Evolutionary conservation across 1,140 invertebrate species (phyloP).

Genomic region (Neodiprion pinetum): DNA sequence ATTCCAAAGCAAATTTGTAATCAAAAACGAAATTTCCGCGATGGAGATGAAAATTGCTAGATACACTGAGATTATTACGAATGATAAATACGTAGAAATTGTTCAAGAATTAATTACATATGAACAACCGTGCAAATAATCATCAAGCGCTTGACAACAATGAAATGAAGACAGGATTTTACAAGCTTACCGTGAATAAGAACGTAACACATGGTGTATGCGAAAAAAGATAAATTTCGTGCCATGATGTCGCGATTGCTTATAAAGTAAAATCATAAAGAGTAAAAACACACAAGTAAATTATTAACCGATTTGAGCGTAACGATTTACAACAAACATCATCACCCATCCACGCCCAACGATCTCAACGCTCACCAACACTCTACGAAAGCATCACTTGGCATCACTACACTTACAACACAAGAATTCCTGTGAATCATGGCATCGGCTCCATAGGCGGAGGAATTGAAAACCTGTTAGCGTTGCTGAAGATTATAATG

Average conservation of each 20-base stretch:
- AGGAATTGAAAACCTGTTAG: too few relatives aligned
- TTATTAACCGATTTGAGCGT: background rate
- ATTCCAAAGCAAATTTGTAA: too few relatives aligned
- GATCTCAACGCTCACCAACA: background rate
- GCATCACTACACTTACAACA: background rate
- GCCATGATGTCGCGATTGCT: background rate
- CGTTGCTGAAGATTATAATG: too few relatives aligned
- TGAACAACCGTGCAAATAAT: background rate
- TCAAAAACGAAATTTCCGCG: too few relatives aligned
- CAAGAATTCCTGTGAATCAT: background rate
- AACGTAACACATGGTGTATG: background rate
- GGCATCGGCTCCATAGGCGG: background rate
- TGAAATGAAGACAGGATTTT: background rate
- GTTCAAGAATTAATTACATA: too few relatives aligned
- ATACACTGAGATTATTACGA: too few relatives aligned
- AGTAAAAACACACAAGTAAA: too few relatives aligned
- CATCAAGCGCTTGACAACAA: background rate
- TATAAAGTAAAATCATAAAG: background rate
- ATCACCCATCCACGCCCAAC: slow-evolving; percentile 1
- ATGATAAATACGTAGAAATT: too few relatives aligned
- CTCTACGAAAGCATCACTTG: background rate
- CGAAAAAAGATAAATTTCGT: background rate
- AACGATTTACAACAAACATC: background rate
- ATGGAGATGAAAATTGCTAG: too few relatives aligned
- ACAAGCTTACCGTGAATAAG: background rate